A percentile compares a stretch with the other conserved stretches of the same genome.
Conservation (phyloP, 2,888 invertebrate species). For the Tuta absoluta region DNA sequence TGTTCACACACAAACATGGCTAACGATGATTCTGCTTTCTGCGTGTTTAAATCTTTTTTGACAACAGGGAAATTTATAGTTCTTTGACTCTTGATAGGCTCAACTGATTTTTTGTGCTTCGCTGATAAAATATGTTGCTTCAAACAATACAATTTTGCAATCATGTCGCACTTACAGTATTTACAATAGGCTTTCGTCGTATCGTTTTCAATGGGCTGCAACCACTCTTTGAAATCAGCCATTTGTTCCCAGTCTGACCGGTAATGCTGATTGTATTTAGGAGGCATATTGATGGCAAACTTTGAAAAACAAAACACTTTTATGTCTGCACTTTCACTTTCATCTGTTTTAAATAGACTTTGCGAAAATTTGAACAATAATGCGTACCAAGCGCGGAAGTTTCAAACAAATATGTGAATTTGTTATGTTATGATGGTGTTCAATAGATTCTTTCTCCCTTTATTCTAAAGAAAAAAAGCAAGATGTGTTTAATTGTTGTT, state of each 20-base stretch:
- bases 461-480: too few relatives aligned
- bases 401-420: too few relatives aligned
- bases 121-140: slow-evolving; percentile 1
- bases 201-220: background rate
- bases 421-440: too few relatives aligned
- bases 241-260: background rate
- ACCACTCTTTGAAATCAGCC: slow-evolving; percentile 4
- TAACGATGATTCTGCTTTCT: slow-evolving; percentile 4
- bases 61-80: background rate
- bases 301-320: too few relatives aligned
- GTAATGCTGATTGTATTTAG: background rate
- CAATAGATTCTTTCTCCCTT: too few relatives aligned
- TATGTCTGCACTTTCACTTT: too few relatives aligned
- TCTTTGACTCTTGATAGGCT: too few relatives aligned
- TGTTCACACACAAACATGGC: background rate
- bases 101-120: background rate
- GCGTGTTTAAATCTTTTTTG: background rate
- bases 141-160: slow-evolving; percentile 21
- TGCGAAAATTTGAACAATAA: too few relatives aligned
- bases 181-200: slow-evolving; percentile 9
- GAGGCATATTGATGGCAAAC: too few relatives aligned
- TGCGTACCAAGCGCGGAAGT: too few relatives aligned
- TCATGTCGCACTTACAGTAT: slow-evolving; percentile 7
- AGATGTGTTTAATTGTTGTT: too few relatives aligned
- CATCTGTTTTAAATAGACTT: too few relatives aligned